Evolutionary conservation across 2,888 invertebrate species (phyloP).

Genomic region (Tyria jacobaeae): DNA sequence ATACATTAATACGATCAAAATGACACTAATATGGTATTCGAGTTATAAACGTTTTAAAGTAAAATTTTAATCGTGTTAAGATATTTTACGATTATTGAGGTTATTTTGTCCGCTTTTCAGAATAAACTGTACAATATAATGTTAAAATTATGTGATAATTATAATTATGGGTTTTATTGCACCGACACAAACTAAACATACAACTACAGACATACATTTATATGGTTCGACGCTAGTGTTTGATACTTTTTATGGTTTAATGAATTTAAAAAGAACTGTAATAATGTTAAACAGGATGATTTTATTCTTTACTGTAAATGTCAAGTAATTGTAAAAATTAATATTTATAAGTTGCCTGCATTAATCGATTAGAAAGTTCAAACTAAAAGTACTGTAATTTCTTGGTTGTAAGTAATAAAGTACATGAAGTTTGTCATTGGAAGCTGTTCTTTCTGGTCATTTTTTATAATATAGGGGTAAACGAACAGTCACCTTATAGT

Average conservation of each 20-base stretch:
- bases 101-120: background rate
- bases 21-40: background rate
- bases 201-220: too few species aligned
- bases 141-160: background rate
- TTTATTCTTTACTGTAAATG: background rate
- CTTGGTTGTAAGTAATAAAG: too few species aligned
- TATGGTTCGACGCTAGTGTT: background rate
- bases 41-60: background rate
- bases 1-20: background rate
- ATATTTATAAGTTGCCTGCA: background rate
- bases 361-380: background rate
- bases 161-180: too few species aligned
- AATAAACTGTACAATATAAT: background rate
- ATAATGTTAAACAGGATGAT: background rate
- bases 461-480: too few species aligned
- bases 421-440: too few species aligned
- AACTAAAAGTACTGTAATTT: too few species aligned
- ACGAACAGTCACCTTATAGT: too few species aligned
- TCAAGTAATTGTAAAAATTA: background rate
- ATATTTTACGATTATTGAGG: background rate
- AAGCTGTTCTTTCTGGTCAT: too few species aligned
- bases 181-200: too few species aligned
- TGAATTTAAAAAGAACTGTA: too few species aligned
- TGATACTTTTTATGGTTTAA: background rate
- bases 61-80: background rate